Conservation (phyloP, 2,888 invertebrate species). For the Caenorhabditis wallacei region DNA sequence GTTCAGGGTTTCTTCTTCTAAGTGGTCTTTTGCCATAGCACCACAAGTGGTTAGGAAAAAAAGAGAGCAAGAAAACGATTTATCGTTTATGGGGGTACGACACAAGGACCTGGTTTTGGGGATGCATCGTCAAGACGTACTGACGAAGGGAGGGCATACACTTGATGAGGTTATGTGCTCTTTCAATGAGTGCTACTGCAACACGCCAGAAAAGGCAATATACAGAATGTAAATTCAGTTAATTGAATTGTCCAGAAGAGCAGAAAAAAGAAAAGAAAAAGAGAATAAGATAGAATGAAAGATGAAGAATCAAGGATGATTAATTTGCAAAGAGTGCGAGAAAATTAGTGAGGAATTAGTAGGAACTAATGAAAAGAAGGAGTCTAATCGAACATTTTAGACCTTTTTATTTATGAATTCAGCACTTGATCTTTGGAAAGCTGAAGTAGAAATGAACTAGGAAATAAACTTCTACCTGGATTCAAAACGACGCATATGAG, state of each 20-base stretch:
- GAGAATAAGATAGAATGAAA: not conserved
- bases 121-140: conserved; percentile 7
- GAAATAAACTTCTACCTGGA: too few species aligned
- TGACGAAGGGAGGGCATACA: conserved; percentile 20
- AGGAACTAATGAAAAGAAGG: too few species aligned
- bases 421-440: too few species aligned
- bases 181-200: conserved; percentile 39
- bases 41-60: conserved; percentile 20
- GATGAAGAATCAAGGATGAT: conserved; percentile 34
- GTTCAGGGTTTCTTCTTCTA: conserved; percentile 4
- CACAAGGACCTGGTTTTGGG: conserved; percentile 23
- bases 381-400: too few species aligned
- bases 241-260: conserved; percentile 61
- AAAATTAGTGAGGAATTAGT: not conserved
- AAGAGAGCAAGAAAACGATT: conserved; percentile 31
- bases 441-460: too few species aligned
- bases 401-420: too few species aligned
- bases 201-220: conserved; percentile 41
- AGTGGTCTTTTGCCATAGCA: not conserved
- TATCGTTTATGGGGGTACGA: conserved; percentile 29
- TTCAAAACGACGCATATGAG: too few species aligned
- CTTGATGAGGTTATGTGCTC: conserved; percentile 63
- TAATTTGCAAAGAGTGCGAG: conserved; percentile 16
- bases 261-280: conserved; percentile 19
- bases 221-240: conserved; percentile 54